phyloP scores from a whole-genome alignment of 2,888 invertebrate genomes.

The Scrobipalpa atriplicella region DNA sequence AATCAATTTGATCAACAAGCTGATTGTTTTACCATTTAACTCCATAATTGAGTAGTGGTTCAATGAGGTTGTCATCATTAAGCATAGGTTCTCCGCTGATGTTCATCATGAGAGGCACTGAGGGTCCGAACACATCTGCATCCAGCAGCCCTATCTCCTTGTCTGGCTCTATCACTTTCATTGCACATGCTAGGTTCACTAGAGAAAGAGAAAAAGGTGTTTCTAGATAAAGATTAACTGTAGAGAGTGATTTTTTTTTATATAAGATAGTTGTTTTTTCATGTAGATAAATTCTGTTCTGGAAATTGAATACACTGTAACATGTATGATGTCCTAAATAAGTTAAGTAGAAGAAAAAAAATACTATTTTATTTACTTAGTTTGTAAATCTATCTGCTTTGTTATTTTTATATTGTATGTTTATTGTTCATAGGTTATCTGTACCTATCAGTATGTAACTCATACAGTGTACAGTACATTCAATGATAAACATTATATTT shows the following conservation, averaged over 20 bases:
- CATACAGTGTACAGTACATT: too few relatives aligned
- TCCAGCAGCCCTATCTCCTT: slow-evolving; percentile 93
- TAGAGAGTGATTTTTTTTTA: too few relatives aligned
- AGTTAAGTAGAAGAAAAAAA: too few relatives aligned
- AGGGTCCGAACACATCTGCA: slow-evolving; percentile 97
- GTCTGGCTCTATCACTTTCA: slow-evolving; percentile 85
- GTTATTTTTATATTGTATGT: neutral
- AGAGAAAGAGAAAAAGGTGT: slow-evolving; percentile 46
- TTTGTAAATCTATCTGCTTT: neutral
- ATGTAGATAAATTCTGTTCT: too few relatives aligned
- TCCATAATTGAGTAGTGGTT: slow-evolving; percentile 94
- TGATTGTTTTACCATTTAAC: slow-evolving; percentile 90
- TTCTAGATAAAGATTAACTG: neutral
- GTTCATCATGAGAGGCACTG: slow-evolving; percentile 97
- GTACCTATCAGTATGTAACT: neutral
- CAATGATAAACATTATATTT: too few relatives aligned
- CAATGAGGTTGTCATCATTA: slow-evolving; percentile 90
- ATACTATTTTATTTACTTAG: too few relatives aligned
- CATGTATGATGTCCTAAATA: too few relatives aligned
- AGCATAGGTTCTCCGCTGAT: slow-evolving; percentile 91
- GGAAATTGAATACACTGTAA: too few relatives aligned
- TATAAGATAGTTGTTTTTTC: too few relatives aligned
- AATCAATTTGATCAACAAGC: too few relatives aligned
- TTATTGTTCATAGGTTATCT: neutral
- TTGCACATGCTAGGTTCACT: slow-evolving; percentile 93